Evolutionary conservation across 2,113 vertebrate species (phyloP).

Genomic region (Passer domesticus): DNA sequence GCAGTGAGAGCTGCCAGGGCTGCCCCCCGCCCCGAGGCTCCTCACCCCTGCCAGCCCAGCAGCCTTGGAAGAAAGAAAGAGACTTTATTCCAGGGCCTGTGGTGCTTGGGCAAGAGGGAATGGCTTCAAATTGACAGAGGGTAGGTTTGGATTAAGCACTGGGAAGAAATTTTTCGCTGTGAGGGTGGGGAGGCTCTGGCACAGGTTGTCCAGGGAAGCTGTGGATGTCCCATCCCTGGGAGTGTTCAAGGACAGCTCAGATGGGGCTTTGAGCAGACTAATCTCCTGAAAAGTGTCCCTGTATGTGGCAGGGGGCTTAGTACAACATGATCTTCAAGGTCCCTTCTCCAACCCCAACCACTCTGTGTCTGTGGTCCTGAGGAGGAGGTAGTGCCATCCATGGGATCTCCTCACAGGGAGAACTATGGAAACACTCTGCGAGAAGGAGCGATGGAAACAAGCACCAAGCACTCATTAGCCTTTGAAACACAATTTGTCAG

Average conservation of each 20-base stretch:
- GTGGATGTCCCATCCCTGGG: background rate
- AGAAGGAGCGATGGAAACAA: background rate
- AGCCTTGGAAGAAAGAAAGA: background rate
- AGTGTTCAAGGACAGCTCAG: background rate
- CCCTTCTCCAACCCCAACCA: background rate
- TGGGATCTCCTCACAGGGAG: background rate
- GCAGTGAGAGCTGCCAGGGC: background rate
- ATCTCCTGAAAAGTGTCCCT: background rate
- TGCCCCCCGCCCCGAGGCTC: background rate
- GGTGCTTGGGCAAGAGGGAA: background rate
- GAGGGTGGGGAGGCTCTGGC: background rate
- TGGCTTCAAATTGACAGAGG: background rate
- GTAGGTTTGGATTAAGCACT: background rate
- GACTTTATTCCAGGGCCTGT: background rate
- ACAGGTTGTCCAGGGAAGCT: background rate
- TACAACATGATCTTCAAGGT: background rate
- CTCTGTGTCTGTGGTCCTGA: background rate
- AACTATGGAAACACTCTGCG: accelerated
- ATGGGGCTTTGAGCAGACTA: background rate
- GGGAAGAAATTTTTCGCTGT: background rate
- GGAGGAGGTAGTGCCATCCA: background rate
- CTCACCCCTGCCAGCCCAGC: background rate
- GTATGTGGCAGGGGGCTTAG: background rate
- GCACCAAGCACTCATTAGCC: background rate
- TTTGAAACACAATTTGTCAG: background rate